Evolutionary conservation across 1,140 invertebrate genomes (phyloP), one percentile per base, ranked within the genome.

Genomic region (Brachionus calyciflorus): DNA sequence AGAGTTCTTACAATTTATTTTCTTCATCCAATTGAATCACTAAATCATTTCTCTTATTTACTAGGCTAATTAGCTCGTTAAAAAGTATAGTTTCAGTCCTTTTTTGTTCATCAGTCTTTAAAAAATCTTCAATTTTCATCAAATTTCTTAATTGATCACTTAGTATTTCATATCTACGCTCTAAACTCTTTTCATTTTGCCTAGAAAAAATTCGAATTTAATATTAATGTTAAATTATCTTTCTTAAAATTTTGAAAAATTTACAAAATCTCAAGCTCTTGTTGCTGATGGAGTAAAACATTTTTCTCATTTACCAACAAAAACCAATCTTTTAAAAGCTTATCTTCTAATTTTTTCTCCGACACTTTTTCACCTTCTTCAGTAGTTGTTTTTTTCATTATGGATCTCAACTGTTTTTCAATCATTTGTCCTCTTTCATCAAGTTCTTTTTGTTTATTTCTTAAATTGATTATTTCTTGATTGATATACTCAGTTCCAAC

Each of bases 211-310:
- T 9, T 5, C 9, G 9, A 37, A 37, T 5, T 37, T 37, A 37
- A 9, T 37, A 9, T 37, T 37, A 9, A 37, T 37, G 33, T 37
- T 5, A 37, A 9, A 5, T 3, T 37, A 9, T 37, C 9, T 37
- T 37, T 5, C 4, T 57, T 28, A 30, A 30, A 57, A 28, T 28
- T n/a, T 12, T 28, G 17, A 1, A 1, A 28, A 26, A 26, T 33
- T 30, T 73, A 73, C 69, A 73, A 37, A 51, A 73, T 17, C 30
- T 73, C 69, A n/a, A 73, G 46, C 21, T 73, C 69, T 73, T 73
- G 69, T 17, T 73, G 46, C 24, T 41, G 69, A 55, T 73, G 51
- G 2, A 73, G 24, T 12, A 73, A 55, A 19, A 30, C 30, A 24
- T 73, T 73, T 73, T 37, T 73, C 40, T 73, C 69, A 24, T 73